phyloP scores from a whole-genome alignment of 1,140 invertebrate species.

The Drosophila mojavensis region DNA sequence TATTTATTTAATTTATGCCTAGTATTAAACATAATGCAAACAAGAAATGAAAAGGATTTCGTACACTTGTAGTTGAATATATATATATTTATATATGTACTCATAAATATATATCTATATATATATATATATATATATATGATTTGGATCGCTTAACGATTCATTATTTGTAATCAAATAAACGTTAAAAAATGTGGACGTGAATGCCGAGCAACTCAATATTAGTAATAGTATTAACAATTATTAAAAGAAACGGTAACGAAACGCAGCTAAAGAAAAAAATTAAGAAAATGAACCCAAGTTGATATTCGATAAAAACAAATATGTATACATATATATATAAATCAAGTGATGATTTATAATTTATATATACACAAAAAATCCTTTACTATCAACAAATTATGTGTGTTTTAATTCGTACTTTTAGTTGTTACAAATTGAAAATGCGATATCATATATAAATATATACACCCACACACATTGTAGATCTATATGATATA shows the following conservation, averaged over 20 bases:
- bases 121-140: conserved; percentile 24
- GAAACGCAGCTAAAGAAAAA: conserved; percentile 26
- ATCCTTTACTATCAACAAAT: conserved; percentile 65
- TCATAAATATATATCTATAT: too few relatives aligned
- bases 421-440: conserved; percentile 69
- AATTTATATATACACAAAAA: conserved; percentile 21
- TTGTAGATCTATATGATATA: conserved; percentile 44
- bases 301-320: conserved; percentile 69
- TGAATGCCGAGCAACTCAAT: conserved; percentile 81
- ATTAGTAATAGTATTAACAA: conserved; percentile 79
- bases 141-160: conserved; percentile 71
- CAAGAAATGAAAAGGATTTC: conserved; percentile 51
- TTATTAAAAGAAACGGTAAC: conserved; percentile 47
- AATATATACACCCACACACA: conserved; percentile 45
- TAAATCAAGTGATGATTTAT: conserved; percentile 35
- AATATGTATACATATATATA: conserved; percentile 24
- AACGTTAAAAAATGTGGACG: conserved; percentile 58
- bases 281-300: conserved; percentile 32
- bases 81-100: too few relatives aligned
- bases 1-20: conserved; percentile 81
- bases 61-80: conserved; percentile 70
- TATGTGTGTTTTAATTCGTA: conserved; percentile 74
- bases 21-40: conserved; percentile 65
- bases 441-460: conserved; percentile 57
- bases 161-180: conserved; percentile 72